Evolutionary conservation across 2,888 invertebrate genomes (phyloP).

Genomic region (Thera britannica): DNA sequence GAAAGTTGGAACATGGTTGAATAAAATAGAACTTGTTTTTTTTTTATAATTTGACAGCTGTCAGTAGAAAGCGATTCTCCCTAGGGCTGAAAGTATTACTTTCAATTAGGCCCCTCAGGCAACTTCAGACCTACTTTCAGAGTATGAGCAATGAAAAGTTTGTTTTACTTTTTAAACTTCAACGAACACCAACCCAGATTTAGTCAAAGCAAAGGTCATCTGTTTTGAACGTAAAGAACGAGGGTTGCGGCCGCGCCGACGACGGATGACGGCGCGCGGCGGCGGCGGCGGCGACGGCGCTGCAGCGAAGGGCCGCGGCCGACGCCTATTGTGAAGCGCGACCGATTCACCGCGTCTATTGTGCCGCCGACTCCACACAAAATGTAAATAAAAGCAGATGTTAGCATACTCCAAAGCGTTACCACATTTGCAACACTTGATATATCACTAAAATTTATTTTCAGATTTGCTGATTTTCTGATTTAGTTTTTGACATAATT

Average conservation of each 20-base stretch:
- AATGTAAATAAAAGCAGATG: conserved; percentile 85
- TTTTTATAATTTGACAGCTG: no score
- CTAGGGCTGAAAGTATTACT: no score
- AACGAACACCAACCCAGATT: neutral
- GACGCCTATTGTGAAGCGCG: conserved; percentile 64
- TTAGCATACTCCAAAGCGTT: conserved; percentile 77
- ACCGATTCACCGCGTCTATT: conserved; percentile 77
- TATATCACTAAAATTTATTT: conserved; percentile 39
- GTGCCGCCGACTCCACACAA: conserved; percentile 77
- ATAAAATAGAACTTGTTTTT: no score
- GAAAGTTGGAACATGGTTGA: no score
- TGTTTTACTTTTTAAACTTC: neutral
- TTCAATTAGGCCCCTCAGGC: no score
- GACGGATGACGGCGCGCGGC: conserved; percentile 6
- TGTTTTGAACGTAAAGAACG: conserved; percentile 56
- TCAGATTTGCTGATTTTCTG: conserved; percentile 35
- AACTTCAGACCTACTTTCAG: no score
- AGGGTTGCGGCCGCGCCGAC: conserved; percentile 30
- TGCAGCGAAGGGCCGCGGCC: no score
- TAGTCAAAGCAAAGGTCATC: conserved; percentile 63
- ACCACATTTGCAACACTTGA: conserved; percentile 41
- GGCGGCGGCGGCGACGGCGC: conserved; percentile 45
- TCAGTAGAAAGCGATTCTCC: no score
- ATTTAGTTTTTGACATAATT: no score
- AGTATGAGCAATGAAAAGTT: no score